Base-by-base conservation (phyloP, 2,888 invertebrate genomes). In the Apotomis betuletana region DNA sequence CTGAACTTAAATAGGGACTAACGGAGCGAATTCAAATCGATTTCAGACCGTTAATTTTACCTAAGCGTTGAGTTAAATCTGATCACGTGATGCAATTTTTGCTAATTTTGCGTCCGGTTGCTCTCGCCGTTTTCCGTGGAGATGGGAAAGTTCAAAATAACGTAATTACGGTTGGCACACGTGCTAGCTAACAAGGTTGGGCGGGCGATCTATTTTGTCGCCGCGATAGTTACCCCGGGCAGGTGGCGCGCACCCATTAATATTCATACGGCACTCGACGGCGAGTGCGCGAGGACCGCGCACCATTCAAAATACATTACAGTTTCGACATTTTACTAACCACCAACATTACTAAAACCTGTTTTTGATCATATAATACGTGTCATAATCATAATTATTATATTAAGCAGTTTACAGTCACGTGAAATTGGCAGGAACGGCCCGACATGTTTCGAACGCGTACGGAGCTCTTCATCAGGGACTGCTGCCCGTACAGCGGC, bases 221-320 rank as follows among this genome's bases (percentile, higher is more conserved):
- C 77, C 71, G 74, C 76, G 81, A 84, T 87, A 85, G 86, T 86
- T 85, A 87, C 85, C 87, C 41, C 81, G 80, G 81, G 78, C 84
- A 86, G 85, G 87, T 86, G 84, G 80, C 79, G 83, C 81, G 81
- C 80, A 83, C 83, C 80, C 82, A 90, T 92, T 90, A 92, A 91
- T 91, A 92, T 92, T 91, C 91, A 91, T 90, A 82, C 85, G 83
- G 85, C 84, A 85, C 80, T 82, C 84, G 77, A 78, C 74, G 78
- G 78, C 77, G 81, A 83, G 85, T 84, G 85, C 81, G 67, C 70
- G 80, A 78, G 80, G 78, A 83, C 81, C 84, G 75, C 75, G 76
- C 78, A 79, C 82, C 81, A 81, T 84, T 84, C 81, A 83, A 87
- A 86, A 72, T 72, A 72, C 68, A 68, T 72, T 72, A 63, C 52